Evolutionary conservation across 64 coral and sea anemone genomes (phyloP), one percentile per base, ranked within the genome.

Genomic region (Pocillopora verrucosa): DNA sequence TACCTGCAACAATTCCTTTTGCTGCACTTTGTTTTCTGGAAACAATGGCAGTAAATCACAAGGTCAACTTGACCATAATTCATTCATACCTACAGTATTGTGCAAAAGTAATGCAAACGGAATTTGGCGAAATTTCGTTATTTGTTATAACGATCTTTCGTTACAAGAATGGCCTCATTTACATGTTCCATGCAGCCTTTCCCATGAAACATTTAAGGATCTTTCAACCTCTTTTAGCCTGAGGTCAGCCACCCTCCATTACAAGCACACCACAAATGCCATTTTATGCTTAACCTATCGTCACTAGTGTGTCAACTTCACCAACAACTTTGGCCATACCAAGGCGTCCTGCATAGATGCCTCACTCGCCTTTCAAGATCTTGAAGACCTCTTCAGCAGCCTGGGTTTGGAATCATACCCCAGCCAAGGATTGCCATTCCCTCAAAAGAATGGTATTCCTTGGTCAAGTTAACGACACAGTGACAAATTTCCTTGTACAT

Each of bases 101-200:
- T 30, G 30, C 30, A 30, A 30, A 30, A 30, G 30, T 30, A 30
- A 30, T 30, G 30, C 30, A 30, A 30, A 30, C 30, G 30, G 30
- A 30, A 30, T 30, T 30, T 30, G 30, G 30, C 30, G 30, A 30
- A 30, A 30, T 30, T 30, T 30, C 30, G 30, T 30, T 30, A 30
- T 30, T 30, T 30, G 30, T 30, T 30, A 0, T 0, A 30, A 30
- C 30, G 30, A 30, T 65, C 36, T 59, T 65, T 19, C 22, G 4
- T 61, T 61, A 17, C 81, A 84, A 60, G 81, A 84, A 65, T 84
- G 81, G 81, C 81, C 81, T 38, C 81, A 84, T 34, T 30, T 82
- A 20, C 80, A 82, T 59, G 80, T 82, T 59, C 80, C 80, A 22
- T 84, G 64, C 61, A 14, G 61, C 20, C 15, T 84, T 20, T 17